Conservation (phyloP, 1,140 invertebrate species). For the Magallana angulata region DNA sequence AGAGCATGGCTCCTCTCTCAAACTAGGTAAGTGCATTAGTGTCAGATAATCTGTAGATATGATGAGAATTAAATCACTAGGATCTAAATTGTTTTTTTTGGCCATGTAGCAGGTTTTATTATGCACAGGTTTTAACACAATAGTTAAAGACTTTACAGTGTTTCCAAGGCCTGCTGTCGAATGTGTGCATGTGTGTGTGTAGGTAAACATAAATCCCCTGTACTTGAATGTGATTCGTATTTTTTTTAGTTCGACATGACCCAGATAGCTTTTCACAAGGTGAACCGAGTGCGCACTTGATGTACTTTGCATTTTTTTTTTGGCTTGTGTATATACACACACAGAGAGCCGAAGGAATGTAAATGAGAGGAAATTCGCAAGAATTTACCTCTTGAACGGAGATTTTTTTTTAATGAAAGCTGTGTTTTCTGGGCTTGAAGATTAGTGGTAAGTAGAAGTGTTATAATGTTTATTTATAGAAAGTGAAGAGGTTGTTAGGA, state of each 20-base stretch:
- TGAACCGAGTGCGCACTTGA: slow-evolving; percentile 25
- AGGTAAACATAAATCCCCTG: neutral
- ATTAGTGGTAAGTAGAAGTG: neutral
- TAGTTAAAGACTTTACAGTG: no score
- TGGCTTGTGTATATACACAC: neutral
- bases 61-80: no score
- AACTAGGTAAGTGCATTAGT: slow-evolving; percentile 1
- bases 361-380: slow-evolving; percentile 35
- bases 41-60: neutral
- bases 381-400: neutral
- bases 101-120: no score
- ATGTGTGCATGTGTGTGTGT: neutral
- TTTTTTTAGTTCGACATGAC: slow-evolving; percentile 37
- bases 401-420: slow-evolving; percentile 6
- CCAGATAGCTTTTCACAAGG: slow-evolving; percentile 24
- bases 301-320: slow-evolving; percentile 37
- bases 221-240: slow-evolving; percentile 23
- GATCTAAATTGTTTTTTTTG: no score
- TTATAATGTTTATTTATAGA: no score
- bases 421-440: neutral
- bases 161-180: no score
- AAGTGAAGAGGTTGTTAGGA: no score
- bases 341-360: neutral
- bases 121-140: no score
- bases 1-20: neutral